Base-by-base conservation (phyloP, 2,113 vertebrate species). In the Ctenomys sociabilis region DNA sequence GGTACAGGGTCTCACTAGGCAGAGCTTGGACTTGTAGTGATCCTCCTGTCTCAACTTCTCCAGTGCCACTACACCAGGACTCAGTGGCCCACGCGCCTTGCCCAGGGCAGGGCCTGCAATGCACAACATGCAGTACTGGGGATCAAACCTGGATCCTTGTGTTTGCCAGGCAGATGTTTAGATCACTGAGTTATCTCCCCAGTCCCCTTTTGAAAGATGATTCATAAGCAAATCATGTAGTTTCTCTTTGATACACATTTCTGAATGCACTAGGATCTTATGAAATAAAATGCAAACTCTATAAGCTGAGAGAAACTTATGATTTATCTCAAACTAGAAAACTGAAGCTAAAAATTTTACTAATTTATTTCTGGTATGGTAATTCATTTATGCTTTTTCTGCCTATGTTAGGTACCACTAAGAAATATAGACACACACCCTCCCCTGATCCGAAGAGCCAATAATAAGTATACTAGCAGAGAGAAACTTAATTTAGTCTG, bases 221-320 rank as follows among this genome's bases (percentile, higher is more conserved):
- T 95, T 84, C 83, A 81, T 83, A 43, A 30, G 32, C n/a, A 52
- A 17, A 7, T 95, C 84, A 83, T 37, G 28, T 57, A 88, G 40
- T 89, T 96, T 96, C 80, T 93, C 30, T 63, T 52, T 83, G 75
- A 92, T 54, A 75, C 78, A 91, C 11, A 78, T n/a, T 91, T 93
- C 80, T 93, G 35, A 96, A 78, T 24, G 64, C 57, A n/a, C n/a
- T 26, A 85, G n/a, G 45, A 68, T 35, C 85, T 37, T 88, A 57
- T 82, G 11, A 40, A 35, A 43, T 17, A 64, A 63, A 83, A 57
- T 19, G 28, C 37, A 90, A 90, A 54, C 57, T 84, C 21, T 83
- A 21, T 80, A 88, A 96, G 93, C 19, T 96, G 21, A 94, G 24
- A 63, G 40, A 94, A 85, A 43, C 16, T 57, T 93, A 8, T 81